phyloP scores from a whole-genome alignment of 2,888 invertebrate genomes.

The Zeuzera pyrina region DNA sequence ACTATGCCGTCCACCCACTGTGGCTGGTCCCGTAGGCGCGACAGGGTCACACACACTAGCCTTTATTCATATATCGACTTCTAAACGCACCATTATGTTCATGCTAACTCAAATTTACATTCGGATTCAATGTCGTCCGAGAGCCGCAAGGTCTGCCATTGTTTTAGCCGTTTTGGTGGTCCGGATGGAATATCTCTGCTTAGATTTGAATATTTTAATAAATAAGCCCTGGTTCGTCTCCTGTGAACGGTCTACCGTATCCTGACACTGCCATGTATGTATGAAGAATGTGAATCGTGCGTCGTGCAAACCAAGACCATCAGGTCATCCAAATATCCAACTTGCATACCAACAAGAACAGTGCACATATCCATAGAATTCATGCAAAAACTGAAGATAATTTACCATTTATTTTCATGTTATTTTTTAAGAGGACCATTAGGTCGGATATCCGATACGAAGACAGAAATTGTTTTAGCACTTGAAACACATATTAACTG shows the following conservation, averaged over 20 bases:
- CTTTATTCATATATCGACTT: slow-evolving; percentile 58
- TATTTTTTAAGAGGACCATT: slow-evolving; percentile 70
- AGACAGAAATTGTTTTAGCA: slow-evolving; percentile 28
- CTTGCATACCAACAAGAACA: slow-evolving; percentile 36
- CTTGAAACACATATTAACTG: slow-evolving; percentile 43
- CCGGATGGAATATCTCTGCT: slow-evolving; percentile 43
- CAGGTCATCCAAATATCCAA: slow-evolving; percentile 46
- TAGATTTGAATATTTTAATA: slow-evolving; percentile 52
- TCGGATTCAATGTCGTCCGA: slow-evolving; percentile 59
- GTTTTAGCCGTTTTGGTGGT: slow-evolving; percentile 64
- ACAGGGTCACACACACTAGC: slow-evolving; percentile 67
- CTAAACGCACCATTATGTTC: slow-evolving; percentile 63
- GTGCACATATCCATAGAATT: slow-evolving; percentile 30
- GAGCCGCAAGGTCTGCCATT: slow-evolving; percentile 60
- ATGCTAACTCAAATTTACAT: slow-evolving; percentile 61
- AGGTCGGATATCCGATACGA: slow-evolving; percentile 43
- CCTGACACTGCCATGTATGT: slow-evolving; percentile 30
- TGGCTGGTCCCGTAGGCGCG: slow-evolving; percentile 69
- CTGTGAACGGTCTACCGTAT: slow-evolving; percentile 23
- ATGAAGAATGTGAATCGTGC: slow-evolving; percentile 29
- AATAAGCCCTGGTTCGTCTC: slow-evolving; percentile 21
- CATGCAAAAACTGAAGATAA: slow-evolving; percentile 27
- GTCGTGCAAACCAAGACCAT: slow-evolving; percentile 67
- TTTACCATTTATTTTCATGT: slow-evolving; percentile 71
- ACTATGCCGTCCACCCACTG: slow-evolving; percentile 71